Conservation (phyloP, 2,888 invertebrate genomes). For the Sicus ferrugineus region DNA sequence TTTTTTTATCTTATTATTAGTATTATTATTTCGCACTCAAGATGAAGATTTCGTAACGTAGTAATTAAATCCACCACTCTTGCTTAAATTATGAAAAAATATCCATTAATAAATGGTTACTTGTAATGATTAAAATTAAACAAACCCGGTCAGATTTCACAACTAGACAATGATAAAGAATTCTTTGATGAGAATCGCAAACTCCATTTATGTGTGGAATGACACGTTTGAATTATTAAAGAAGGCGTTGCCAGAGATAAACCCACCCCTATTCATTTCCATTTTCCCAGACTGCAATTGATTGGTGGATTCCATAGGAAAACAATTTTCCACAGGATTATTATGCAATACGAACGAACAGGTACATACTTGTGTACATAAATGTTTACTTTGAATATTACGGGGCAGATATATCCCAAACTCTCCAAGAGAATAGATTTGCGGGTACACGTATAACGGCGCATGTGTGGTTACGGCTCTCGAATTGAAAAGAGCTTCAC, state of each 20-base stretch:
- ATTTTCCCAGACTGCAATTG: neutral
- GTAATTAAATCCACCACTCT: too few relatives aligned
- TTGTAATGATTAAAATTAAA: conserved; percentile 53
- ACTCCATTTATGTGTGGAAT: conserved; percentile 55
- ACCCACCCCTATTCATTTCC: conserved; percentile 42
- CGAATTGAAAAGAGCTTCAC: too few relatives aligned
- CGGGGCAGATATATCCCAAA: neutral
- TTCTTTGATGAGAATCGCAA: conserved; percentile 63
- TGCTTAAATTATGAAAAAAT: too few relatives aligned
- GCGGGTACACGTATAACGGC: too few relatives aligned
- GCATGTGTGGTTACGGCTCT: too few relatives aligned
- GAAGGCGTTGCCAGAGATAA: conserved; percentile 52
- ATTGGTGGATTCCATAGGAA: neutral
- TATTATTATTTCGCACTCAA: too few relatives aligned
- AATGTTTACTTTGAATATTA: neutral
- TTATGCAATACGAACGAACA: neutral
- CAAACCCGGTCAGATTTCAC: conserved; percentile 64
- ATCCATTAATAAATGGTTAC: conserved; percentile 5
- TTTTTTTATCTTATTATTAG: too few relatives aligned
- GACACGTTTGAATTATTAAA: conserved; percentile 61
- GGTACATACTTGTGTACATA: neutral
- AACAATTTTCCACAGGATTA: neutral
- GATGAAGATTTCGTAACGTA: too few relatives aligned
- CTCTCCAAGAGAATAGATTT: neutral
- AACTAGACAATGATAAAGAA: conserved; percentile 64